phyloP scores from a whole-genome alignment of 2,888 invertebrate species.

The Aproaerema taeniolella region DNA sequence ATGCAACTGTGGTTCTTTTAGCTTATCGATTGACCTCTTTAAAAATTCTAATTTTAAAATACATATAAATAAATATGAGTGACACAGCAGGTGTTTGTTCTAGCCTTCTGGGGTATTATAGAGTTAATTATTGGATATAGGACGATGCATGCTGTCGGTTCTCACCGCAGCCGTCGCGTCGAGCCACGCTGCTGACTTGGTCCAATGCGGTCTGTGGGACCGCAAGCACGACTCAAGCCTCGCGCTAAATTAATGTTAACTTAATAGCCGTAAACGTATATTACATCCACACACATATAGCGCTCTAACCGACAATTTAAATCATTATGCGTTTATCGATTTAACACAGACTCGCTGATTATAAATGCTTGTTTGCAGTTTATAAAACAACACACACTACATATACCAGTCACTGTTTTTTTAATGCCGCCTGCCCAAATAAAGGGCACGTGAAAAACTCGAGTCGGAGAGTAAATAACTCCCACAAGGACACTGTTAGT shows the following conservation, averaged over 20 bases:
- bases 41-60: too few relatives aligned
- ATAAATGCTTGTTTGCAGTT: constrained; percentile 31
- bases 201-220: constrained; percentile 32
- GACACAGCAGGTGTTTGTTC: constrained; percentile 21
- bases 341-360: constrained; percentile 41
- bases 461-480: constrained; percentile 70
- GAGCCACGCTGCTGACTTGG: constrained; percentile 36
- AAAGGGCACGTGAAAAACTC: constrained; percentile 70
- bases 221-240: constrained; percentile 21
- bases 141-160: constrained; percentile 19
- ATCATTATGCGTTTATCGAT: constrained; percentile 43
- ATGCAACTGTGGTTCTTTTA: too few relatives aligned
- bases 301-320: constrained; percentile 26
- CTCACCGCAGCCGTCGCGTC: constrained; percentile 15
- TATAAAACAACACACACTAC: constrained; percentile 19
- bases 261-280: constrained; percentile 32
- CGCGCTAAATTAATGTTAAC: constrained; percentile 33
- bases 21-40: constrained; percentile 39
- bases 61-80: constrained; percentile 18
- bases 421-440: constrained; percentile 44
- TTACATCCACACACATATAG: constrained; percentile 27
- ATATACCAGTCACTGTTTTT: constrained; percentile 36
- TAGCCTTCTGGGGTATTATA: constrained; percentile 14
- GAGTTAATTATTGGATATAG: constrained; percentile 12
- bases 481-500: constrained; percentile 77